phyloP scores from a whole-genome alignment of 2,888 invertebrate genomes.

The Synanthedon myopaeformis region DNA sequence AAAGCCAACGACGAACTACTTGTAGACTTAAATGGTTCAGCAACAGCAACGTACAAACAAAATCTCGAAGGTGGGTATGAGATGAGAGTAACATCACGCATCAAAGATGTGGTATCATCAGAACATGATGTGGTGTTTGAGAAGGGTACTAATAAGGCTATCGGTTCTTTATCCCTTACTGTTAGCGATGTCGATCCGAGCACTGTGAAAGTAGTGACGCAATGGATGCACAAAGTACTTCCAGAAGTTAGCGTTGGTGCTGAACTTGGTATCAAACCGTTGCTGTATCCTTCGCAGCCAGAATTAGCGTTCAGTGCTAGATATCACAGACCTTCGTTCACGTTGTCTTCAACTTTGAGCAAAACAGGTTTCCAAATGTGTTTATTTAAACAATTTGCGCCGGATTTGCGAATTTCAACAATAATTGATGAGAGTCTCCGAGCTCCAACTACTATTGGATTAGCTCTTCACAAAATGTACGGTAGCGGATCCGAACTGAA shows the following conservation, averaged over 20 bases:
- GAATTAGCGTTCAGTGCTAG: conserved; percentile 48
- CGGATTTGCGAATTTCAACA: conserved; percentile 45
- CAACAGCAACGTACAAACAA: conserved; percentile 50
- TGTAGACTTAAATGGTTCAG: conserved; percentile 47
- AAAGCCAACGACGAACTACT: conserved; percentile 35
- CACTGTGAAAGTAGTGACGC: conserved; percentile 40
- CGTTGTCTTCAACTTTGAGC: conserved; percentile 45
- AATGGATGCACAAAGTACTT: conserved; percentile 45
- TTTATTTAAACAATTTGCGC: conserved; percentile 43
- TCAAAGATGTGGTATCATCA: conserved; percentile 50
- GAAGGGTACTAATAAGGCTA: conserved; percentile 33
- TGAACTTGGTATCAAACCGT: conserved; percentile 40
- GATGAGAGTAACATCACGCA: conserved; percentile 48
- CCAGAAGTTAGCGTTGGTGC: conserved; percentile 45
- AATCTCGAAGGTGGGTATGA: conserved; percentile 34
- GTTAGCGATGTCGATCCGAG: conserved; percentile 52
- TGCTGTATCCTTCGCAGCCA: conserved; percentile 31
- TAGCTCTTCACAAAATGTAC: conserved; percentile 48
- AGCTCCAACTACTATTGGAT: conserved; percentile 33
- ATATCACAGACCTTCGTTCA: conserved; percentile 34
- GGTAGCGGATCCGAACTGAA: conserved; percentile 47
- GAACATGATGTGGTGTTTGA: conserved; percentile 52
- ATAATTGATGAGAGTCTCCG: conserved; percentile 39
- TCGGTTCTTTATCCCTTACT: conserved; percentile 35
- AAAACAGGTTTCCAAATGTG: conserved; percentile 48